A percentile compares a stretch with the other conserved stretches of the same genome.
phyloP scores from a whole-genome alignment of 1,140 invertebrate species.

The Cataglyphis hispanica region DNA sequence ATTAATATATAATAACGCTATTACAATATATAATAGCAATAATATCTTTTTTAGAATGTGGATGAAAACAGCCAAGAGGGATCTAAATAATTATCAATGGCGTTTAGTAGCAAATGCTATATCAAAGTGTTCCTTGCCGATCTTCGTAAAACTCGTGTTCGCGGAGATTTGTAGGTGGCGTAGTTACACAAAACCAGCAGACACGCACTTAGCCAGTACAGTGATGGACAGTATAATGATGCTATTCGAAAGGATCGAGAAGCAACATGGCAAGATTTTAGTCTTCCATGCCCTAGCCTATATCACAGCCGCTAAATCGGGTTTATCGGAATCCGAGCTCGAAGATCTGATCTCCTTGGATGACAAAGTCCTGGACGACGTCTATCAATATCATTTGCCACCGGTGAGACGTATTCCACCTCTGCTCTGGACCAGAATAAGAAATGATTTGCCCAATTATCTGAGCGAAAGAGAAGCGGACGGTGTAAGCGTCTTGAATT shows the following conservation, averaged over 20 bases:
- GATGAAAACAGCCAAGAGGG: constrained; percentile 96
- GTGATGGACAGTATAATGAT: constrained; percentile 99
- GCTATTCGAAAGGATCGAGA: constrained; percentile 97
- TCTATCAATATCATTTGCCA: constrained; percentile 99
- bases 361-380: constrained; percentile 97
- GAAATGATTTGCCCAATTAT: constrained; percentile 98
- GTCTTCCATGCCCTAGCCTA: constrained; percentile 98
- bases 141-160: constrained; percentile 99
- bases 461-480: constrained; percentile 98
- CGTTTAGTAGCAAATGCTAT: constrained; percentile 97
- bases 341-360: constrained; percentile 98
- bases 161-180: constrained; percentile 98
- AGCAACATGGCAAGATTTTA: constrained; percentile 96
- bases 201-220: constrained; percentile 96
- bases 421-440: constrained; percentile 97
- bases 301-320: constrained; percentile 97
- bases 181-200: constrained; percentile 97
- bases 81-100: constrained; percentile 97
- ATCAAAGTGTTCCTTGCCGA: constrained; percentile 96
- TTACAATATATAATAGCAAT: not conserved
- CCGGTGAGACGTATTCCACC: constrained; percentile 98
- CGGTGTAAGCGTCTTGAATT: constrained; percentile 98
- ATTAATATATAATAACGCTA: too few species aligned
- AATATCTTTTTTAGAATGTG: constrained; percentile 90
- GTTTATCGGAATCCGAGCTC: constrained; percentile 96